phyloP scores from a whole-genome alignment of 2,113 vertebrate species.

The Vireo altiloquus region DNA sequence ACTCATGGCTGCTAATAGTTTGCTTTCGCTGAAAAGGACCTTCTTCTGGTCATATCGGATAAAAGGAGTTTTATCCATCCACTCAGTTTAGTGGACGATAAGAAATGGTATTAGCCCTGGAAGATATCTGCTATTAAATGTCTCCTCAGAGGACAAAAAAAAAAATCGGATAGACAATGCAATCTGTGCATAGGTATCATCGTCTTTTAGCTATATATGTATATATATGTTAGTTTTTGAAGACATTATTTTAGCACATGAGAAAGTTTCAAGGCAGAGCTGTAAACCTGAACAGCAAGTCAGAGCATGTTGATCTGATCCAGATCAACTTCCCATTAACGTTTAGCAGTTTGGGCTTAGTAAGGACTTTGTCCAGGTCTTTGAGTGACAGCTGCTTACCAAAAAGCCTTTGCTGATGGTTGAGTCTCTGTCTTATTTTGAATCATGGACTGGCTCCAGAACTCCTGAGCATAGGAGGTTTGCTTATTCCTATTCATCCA shows the following conservation, averaged over 20 bases:
- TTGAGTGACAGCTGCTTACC: neutral
- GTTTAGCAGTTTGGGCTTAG: neutral
- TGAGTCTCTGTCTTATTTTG: neutral
- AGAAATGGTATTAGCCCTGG: neutral
- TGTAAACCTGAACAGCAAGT: neutral
- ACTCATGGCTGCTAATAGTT: neutral
- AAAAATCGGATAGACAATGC: neutral
- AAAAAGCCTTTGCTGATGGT: neutral
- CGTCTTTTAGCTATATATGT: neutral
- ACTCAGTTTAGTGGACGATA: neutral
- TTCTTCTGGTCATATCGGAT: neutral
- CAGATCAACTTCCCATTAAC: neutral
- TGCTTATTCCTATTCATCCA: neutral
- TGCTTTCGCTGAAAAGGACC: neutral
- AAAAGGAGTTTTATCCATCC: neutral
- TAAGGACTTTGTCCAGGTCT: neutral
- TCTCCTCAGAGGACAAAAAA: neutral
- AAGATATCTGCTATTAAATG: neutral
- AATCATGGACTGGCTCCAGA: neutral
- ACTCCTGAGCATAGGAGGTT: neutral
- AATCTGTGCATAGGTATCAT: accelerated
- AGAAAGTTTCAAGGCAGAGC: neutral
- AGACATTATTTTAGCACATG: neutral
- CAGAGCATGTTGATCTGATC: neutral
- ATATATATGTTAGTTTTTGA: neutral